Evolutionary conservation across 2,113 vertebrate genomes (phyloP), one percentile per base, ranked within the genome.

Genomic region (Arenaria interpres): DNA sequence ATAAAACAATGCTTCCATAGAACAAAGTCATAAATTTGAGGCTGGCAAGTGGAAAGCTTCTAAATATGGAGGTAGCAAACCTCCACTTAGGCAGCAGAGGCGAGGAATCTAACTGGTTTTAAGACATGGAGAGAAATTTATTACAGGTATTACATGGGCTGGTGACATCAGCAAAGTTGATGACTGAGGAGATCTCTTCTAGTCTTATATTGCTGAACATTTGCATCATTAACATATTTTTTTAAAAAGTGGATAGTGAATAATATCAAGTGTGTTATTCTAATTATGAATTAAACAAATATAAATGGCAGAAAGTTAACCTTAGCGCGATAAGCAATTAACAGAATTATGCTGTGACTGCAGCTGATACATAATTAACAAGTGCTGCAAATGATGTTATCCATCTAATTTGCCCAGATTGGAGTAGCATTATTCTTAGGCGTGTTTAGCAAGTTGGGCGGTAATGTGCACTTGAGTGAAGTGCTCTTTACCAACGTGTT

Each of bases 401-500:
- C 79, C 89, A 81, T 60, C 88, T 92, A 81, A 95, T 93, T 84
- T 95, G 64, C 51, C 41, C 56, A 78, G 60, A 56, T 8, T 85
- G 76, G 39, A 84, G 72, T 33, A 79, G 41, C 35, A 62, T 85
- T 90, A 85, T 75, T 93, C 90, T 94, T 87, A 63, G n/a, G 66
- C 51, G 68, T 87, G 56, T 92, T 96, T 92, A 92, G 73, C 48
- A 90, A 92, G 90, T 92, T 93, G 57, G 45, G 33, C 9, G 4
- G 39, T 96, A 93, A 94, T 73, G 83, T 43, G 84, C 92, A 89
- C 90, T 94, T 96, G 76, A 97, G 73, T 96, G 80, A 95, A 97
- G 90, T 93, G 91, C 90, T 95, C 90, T 96, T 93, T 73, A 82
- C 88, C 93, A 92, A 88, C 8, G 14, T 64, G 80, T 76, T 92